Percentiles rank a stretch among this genome's conserved stretches.
Conservation (phyloP, 1,140 invertebrate species). For the Conopomorpha cramerella region DNA sequence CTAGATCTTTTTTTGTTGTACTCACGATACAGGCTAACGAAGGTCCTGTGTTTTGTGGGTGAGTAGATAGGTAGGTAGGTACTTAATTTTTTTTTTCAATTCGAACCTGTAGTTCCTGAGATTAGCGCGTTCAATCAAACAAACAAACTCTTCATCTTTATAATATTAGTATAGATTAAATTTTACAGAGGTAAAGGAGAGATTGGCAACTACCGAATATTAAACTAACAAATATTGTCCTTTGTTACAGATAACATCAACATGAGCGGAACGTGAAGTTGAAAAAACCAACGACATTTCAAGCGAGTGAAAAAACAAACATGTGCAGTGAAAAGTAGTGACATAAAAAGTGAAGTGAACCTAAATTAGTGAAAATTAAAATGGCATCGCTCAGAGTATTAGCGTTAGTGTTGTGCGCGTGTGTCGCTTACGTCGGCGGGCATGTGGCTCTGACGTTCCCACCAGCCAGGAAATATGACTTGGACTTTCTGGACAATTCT, state of each 20-base stretch:
- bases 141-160: too few relatives aligned
- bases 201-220: too few relatives aligned
- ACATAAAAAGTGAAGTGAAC: constrained; percentile 1
- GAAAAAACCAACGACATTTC: neutral
- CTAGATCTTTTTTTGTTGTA: too few relatives aligned
- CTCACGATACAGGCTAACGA: too few relatives aligned
- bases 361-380: constrained; percentile 9
- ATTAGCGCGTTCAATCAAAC: too few relatives aligned
- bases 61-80: too few relatives aligned
- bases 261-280: neutral
- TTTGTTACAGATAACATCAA: constrained; percentile 3
- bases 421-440: constrained; percentile 31
- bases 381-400: constrained; percentile 25
- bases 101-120: too few relatives aligned
- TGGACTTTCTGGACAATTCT: constrained; percentile 93
- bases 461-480: constrained; percentile 80
- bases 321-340: neutral
- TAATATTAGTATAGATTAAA: too few relatives aligned
- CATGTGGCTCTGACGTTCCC: constrained; percentile 89
- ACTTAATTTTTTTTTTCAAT: too few relatives aligned
- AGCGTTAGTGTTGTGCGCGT: constrained; percentile 18
- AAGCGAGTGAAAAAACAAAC: neutral
- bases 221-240: neutral
- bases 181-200: too few relatives aligned
- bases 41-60: too few relatives aligned